phyloP scores from a whole-genome alignment of 2,113 vertebrate genomes.

The Alethe castanea region DNA sequence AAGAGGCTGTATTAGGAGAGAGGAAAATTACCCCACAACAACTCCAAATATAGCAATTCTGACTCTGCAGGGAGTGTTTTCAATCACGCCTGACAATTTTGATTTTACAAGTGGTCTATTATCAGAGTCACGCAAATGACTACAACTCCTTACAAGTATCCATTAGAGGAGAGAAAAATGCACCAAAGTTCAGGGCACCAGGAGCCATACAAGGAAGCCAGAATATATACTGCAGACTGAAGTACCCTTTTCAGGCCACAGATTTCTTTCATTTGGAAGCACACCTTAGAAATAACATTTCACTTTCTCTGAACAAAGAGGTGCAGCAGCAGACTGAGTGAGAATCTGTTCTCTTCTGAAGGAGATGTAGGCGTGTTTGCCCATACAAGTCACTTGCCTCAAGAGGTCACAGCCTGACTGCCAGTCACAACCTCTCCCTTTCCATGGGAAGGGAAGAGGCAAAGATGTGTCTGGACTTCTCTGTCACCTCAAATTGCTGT shows the following conservation, averaged over 20 bases:
- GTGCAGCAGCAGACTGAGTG: neutral
- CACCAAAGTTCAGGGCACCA: neutral
- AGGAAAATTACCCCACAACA: neutral
- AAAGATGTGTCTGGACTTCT: neutral
- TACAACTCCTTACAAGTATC: neutral
- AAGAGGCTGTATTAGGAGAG: neutral
- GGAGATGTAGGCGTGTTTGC: neutral
- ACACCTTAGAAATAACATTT: neutral
- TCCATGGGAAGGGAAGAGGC: neutral
- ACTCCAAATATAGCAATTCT: constrained; percentile 38
- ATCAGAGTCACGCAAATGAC: neutral
- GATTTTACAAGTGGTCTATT: neutral
- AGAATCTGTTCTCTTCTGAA: neutral
- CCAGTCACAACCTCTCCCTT: neutral
- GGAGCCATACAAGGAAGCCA: neutral
- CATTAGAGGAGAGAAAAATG: neutral
- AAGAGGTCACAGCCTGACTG: neutral
- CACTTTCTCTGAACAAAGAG: neutral
- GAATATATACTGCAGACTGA: neutral
- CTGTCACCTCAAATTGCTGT: neutral
- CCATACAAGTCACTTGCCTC: neutral
- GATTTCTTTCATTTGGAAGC: neutral
- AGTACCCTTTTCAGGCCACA: neutral
- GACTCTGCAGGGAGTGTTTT: neutral
- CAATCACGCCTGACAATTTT: neutral